These are phyloP conservation scores for Anomalospiza imberbis DNA, from an alignment of 2,797 vertebrate genomes.

Conservation along the genomic window DNA sequence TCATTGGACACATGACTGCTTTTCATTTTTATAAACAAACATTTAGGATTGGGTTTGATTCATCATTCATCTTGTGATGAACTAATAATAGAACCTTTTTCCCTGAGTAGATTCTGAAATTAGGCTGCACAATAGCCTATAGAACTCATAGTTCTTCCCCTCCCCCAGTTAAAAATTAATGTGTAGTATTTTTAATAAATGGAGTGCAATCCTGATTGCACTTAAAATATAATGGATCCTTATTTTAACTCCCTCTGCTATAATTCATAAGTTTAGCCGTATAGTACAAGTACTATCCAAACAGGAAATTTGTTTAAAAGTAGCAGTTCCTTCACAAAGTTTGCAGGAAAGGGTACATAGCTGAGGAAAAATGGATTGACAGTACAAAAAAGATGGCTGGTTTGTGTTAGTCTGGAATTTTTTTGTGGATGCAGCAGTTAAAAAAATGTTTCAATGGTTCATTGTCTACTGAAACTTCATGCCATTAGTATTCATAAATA, in stretches of 20 bases:
- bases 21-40: slow-evolving; percentile 36
- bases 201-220: neutral
- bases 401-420: neutral
- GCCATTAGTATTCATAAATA: neutral
- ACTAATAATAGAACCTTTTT: slow-evolving; percentile 54
- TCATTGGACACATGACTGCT: slow-evolving; percentile 35
- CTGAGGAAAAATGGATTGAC: neutral
- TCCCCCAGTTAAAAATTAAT: neutral
- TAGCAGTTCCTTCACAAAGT: neutral
- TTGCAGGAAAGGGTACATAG: neutral
- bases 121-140: slow-evolving; percentile 15
- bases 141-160: neutral
- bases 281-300: neutral
- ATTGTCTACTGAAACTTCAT: neutral
- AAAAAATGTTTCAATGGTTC: neutral
- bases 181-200: slow-evolving; percentile 4
- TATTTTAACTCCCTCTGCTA: neutral
- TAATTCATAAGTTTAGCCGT: neutral
- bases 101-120: slow-evolving; percentile 28
- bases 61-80: slow-evolving; percentile 51
- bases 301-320: neutral
- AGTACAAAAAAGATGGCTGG: neutral
- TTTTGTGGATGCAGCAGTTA: neutral
- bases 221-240: neutral
- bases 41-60: slow-evolving; percentile 37